A percentile compares a stretch with the other conserved stretches of the same genome.
phyloP scores from a whole-genome alignment of 2,888 invertebrate species.

The Iselma pallidipennis region DNA sequence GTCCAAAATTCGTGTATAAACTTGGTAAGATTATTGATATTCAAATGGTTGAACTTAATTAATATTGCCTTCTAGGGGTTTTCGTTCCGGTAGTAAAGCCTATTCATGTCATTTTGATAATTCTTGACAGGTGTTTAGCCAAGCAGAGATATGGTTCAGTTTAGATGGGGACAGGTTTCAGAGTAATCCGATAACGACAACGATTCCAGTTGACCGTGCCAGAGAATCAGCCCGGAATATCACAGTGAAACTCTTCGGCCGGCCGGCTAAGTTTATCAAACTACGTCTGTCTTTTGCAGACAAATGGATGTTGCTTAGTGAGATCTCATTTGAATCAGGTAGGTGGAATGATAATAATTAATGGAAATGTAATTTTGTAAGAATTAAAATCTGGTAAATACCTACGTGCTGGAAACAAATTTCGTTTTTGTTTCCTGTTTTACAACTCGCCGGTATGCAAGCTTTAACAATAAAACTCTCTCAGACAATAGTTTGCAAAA shows the following conservation, averaged over 20 bases:
- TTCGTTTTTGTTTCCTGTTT: too few relatives aligned
- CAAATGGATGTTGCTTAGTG: constrained; percentile 88
- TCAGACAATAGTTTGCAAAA: constrained; percentile 17
- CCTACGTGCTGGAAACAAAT: too few relatives aligned
- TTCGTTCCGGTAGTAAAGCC: neutral
- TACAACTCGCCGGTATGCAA: too few relatives aligned
- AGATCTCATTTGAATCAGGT: constrained; percentile 83
- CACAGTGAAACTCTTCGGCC: constrained; percentile 73
- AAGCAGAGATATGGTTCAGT: constrained; percentile 77
- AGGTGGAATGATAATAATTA: constrained; percentile 46
- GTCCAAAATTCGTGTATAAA: too few relatives aligned
- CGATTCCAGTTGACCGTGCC: constrained; percentile 60
- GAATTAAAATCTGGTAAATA: too few relatives aligned
- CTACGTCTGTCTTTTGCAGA: constrained; percentile 75
- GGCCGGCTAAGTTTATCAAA: constrained; percentile 76
- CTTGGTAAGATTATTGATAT: too few relatives aligned
- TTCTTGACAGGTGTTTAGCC: constrained; percentile 69
- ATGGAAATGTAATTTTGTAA: constrained; percentile 2
- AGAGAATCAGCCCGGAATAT: constrained; percentile 67
- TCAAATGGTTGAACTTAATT: neutral
- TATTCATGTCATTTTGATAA: constrained; percentile 17
- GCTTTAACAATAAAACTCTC: constrained; percentile 17
- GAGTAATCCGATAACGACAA: constrained; percentile 66
- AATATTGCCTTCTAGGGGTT: neutral
- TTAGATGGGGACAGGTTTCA: constrained; percentile 77